Percentiles rank a stretch among this genome's conserved stretches.
Conservation (phyloP, 2,113 vertebrate species). For the Neolamprologus caudopunctatus region DNA sequence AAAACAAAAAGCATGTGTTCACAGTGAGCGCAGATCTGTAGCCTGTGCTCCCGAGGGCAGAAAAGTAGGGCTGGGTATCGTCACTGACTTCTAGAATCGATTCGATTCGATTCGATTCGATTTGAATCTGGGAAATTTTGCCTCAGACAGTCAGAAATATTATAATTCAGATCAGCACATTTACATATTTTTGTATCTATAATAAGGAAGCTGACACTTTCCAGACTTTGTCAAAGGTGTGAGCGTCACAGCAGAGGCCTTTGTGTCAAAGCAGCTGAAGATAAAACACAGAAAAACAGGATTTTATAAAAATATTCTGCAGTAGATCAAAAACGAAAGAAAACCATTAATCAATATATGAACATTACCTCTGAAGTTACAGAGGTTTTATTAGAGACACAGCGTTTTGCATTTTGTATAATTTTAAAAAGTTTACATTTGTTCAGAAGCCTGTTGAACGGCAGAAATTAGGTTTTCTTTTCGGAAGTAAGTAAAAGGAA, state of each 20-base stretch:
- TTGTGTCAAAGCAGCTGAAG: neutral
- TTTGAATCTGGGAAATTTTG: neutral
- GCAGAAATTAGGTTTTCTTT: neutral
- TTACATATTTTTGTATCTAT: neutral
- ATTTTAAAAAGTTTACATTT: neutral
- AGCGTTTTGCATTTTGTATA: fast-evolving
- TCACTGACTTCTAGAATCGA: neutral
- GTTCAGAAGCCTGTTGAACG: fast-evolving
- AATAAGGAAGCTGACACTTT: fast-evolving
- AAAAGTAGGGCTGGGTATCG: neutral
- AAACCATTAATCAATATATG: fast-evolving
- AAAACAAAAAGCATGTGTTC: neutral
- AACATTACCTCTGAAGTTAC: fast-evolving
- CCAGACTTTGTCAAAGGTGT: neutral
- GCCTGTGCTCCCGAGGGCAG: neutral
- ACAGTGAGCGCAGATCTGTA: neutral
- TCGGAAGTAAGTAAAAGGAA: no score
- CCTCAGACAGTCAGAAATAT: neutral
- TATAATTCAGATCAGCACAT: neutral
- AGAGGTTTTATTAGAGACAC: fast-evolving
- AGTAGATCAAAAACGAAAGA: fast-evolving
- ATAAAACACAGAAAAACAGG: no score
- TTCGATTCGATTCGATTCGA: fast-evolving
- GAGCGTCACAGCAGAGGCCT: fast-evolving
- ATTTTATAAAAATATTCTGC: neutral